phyloP scores from a whole-genome alignment of 2,113 vertebrate species.

The Cromileptes altivelis region DNA sequence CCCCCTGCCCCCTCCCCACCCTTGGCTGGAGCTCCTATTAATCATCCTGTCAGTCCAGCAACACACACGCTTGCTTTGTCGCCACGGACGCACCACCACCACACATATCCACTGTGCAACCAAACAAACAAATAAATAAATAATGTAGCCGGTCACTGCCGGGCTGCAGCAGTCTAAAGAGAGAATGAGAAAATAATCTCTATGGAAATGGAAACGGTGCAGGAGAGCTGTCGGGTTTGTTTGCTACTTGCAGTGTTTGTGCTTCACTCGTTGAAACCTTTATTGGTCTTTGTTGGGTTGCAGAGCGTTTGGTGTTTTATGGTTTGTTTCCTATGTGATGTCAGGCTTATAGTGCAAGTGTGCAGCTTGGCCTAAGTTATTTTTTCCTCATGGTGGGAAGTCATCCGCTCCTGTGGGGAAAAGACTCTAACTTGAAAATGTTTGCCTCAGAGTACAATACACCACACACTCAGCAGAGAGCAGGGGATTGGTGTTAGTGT shows the following conservation, averaged over 20 bases:
- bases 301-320: constrained; percentile 74
- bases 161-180: constrained; percentile 38
- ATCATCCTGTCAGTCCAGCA: constrained; percentile 79
- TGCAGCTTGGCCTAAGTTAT: constrained; percentile 52
- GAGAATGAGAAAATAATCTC: constrained; percentile 59
- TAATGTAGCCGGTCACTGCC: constrained; percentile 67
- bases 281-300: constrained; percentile 75
- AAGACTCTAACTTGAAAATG: constrained; percentile 51
- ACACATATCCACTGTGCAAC: constrained; percentile 48
- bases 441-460: constrained; percentile 35
- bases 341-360: constrained; percentile 65
- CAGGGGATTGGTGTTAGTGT: neutral
- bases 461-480: neutral
- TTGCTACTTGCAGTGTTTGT: constrained; percentile 65
- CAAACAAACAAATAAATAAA: constrained; percentile 83
- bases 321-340: constrained; percentile 74
- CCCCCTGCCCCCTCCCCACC: constrained; percentile 28
- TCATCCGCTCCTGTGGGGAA: constrained; percentile 40
- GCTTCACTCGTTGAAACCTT: constrained; percentile 65
- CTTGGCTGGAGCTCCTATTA: constrained; percentile 70
- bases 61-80: constrained; percentile 55
- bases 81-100: constrained; percentile 34
- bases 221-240: constrained; percentile 62
- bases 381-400: constrained; percentile 50
- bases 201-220: constrained; percentile 55